Conservation (phyloP, 2,797 vertebrate genomes). For the Siniperca obscura region DNA sequence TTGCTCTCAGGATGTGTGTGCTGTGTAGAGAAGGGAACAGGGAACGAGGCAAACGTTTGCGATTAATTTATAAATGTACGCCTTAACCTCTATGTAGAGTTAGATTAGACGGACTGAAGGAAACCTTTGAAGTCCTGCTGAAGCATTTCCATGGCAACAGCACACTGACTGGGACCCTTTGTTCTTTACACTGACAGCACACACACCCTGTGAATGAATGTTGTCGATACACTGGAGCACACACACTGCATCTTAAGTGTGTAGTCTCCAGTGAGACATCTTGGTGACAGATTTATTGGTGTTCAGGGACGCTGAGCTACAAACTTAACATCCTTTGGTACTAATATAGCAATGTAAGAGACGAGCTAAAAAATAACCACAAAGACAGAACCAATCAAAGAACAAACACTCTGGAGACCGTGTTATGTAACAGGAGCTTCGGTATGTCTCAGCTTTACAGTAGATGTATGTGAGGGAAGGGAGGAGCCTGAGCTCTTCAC, state of each 20-base stretch:
- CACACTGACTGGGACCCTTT: slow-evolving; percentile 55
- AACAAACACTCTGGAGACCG: slow-evolving; percentile 7
- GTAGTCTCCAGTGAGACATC: slow-evolving; percentile 13
- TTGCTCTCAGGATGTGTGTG: neutral
- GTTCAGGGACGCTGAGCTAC: slow-evolving; percentile 33
- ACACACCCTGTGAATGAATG: slow-evolving; percentile 40
- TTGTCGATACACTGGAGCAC: slow-evolving; percentile 24
- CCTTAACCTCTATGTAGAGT: slow-evolving; percentile 33
- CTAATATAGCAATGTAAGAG: slow-evolving; percentile 34
- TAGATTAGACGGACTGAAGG: slow-evolving; percentile 32
- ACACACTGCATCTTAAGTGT: slow-evolving; percentile 35
- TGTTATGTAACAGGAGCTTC: slow-evolving; percentile 34
- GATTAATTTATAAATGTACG: slow-evolving; percentile 38
- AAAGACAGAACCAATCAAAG: neutral
- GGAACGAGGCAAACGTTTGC: neutral
- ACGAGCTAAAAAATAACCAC: slow-evolving; percentile 9
- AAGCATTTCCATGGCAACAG: slow-evolving; percentile 65
- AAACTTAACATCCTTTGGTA: slow-evolving; percentile 32
- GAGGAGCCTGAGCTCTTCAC: neutral
- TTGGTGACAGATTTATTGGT: slow-evolving; percentile 39
- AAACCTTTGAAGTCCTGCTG: slow-evolving; percentile 54
- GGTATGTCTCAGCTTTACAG: neutral
- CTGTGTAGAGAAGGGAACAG: neutral
- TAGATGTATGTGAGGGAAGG: neutral
- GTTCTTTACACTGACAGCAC: slow-evolving; percentile 42